A percentile compares a stretch with the other conserved stretches of the same genome.
Conservation (phyloP, 2,113 vertebrate genomes). For the Gnathonemus echidnorhynchus region DNA sequence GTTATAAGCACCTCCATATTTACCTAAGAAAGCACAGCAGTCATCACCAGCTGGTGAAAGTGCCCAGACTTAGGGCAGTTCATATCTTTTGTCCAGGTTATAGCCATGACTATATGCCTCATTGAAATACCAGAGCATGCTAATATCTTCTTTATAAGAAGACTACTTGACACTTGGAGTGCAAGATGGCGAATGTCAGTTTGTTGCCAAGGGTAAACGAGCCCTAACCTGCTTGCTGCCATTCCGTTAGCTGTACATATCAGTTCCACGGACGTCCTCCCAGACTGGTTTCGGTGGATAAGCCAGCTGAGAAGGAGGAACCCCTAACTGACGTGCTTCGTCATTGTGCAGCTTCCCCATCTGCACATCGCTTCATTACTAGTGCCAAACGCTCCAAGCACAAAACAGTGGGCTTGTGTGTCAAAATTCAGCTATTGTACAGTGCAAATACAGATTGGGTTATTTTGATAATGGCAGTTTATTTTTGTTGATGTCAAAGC, state of each 20-base stretch:
- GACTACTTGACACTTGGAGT: slow-evolving; percentile 58
- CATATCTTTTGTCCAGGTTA: slow-evolving; percentile 23
- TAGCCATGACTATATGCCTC: slow-evolving; percentile 35
- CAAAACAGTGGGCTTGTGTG: slow-evolving; percentile 48
- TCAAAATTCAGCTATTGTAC: slow-evolving; percentile 44
- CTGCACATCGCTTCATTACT: slow-evolving; percentile 49
- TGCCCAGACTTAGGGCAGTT: slow-evolving; percentile 36
- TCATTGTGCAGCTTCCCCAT: slow-evolving; percentile 47
- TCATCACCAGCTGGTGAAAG: slow-evolving; percentile 31
- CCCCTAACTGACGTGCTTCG: not conserved
- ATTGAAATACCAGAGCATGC: slow-evolving; percentile 48
- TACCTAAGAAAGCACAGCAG: slow-evolving; percentile 49
- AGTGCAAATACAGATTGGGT: slow-evolving; percentile 40
- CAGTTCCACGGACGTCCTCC: slow-evolving; percentile 16
- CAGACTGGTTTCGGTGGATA: not conserved
- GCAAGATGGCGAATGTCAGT: slow-evolving; percentile 49
- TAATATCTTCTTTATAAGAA: slow-evolving; percentile 75
- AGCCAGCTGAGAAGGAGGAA: slow-evolving; percentile 28
- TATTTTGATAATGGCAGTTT: slow-evolving; percentile 60
- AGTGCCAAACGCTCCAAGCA: slow-evolving; percentile 51
- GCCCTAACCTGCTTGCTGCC: not conserved
- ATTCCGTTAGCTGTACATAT: slow-evolving; percentile 34
- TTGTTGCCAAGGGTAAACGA: slow-evolving; percentile 44
- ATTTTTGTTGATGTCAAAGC: slow-evolving; percentile 67
- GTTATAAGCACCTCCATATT: slow-evolving; percentile 22